phyloP scores from a whole-genome alignment of 37 sponge, comb jelly and placozoan genomes.

The Beroe forskalii region DNA sequence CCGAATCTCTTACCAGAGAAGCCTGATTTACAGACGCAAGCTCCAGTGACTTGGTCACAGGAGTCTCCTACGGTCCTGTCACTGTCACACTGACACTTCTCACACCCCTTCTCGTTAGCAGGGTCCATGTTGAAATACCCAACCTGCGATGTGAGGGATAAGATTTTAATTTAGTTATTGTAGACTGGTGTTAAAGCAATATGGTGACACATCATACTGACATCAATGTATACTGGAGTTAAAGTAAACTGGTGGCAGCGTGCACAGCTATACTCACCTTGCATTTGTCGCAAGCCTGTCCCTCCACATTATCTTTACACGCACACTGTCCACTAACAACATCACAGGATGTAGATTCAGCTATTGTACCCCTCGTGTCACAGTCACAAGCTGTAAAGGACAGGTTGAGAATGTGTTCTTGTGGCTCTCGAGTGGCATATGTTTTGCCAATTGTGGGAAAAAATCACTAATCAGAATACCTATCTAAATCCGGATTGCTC shows the following conservation, averaged over 20 bases:
- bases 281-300: constrained; percentile 23
- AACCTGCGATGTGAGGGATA: too few species aligned
- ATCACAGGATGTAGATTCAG: background rate
- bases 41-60: constrained; percentile 21
- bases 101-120: background rate
- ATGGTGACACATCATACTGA: too few species aligned
- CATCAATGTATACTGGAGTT: too few species aligned
- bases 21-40: constrained; percentile 8
- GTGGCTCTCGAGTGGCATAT: too few species aligned
- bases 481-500: too few species aligned
- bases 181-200: too few species aligned
- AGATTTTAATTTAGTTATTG: background rate
- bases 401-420: too few species aligned
- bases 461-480: too few species aligned
- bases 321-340: constrained; percentile 1
- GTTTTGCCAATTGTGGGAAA: too few species aligned
- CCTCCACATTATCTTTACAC: background rate
- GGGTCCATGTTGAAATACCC: constrained; percentile 37
- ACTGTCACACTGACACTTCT: background rate
- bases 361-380: constrained; percentile 1
- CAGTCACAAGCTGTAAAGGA: constrained; percentile 34
- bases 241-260: too few species aligned
- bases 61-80: background rate
- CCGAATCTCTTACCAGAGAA: constrained; percentile 12
- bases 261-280: constrained; percentile 18